These are phyloP conservation scores for Sorex fumeus DNA, from an alignment of 2,113 vertebrate species.

Conservation along the genomic window DNA sequence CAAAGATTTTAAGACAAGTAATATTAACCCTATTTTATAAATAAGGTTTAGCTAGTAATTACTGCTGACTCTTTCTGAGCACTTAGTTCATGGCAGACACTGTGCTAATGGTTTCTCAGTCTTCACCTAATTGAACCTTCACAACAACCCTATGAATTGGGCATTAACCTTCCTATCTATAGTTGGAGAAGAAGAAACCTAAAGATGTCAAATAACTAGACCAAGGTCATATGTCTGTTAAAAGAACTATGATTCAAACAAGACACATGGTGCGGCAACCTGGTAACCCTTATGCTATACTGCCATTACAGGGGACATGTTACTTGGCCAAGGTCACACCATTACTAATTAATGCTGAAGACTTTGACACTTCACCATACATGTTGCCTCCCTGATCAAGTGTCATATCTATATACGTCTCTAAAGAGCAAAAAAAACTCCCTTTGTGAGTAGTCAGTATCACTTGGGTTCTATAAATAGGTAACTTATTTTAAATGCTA, in stretches of 20 bases:
- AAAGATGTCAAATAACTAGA: constrained; percentile 14
- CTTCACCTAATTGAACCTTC: constrained; percentile 31
- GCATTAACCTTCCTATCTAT: neutral
- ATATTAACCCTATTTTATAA: neutral
- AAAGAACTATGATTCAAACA: neutral
- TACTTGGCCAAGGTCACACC: neutral
- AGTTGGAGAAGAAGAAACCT: constrained; percentile 30
- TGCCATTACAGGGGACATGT: neutral
- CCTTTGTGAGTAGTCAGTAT: neutral
- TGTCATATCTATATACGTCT: neutral
- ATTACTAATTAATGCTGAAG: neutral
- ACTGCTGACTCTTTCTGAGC: neutral
- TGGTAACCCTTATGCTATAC: neutral
- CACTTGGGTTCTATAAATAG: constrained; percentile 4
- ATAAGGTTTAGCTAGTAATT: constrained; percentile 51
- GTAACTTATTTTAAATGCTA: neutral
- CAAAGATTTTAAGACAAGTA: constrained; percentile 47
- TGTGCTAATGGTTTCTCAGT: neutral
- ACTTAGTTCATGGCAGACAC: neutral
- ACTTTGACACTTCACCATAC: neutral
- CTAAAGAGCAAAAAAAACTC: neutral
- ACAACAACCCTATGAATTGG: neutral
- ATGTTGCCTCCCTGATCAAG: neutral
- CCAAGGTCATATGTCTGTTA: neutral
- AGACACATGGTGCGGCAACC: neutral